Evolutionary conservation across 1,140 invertebrate genomes (phyloP).

Genomic region (Drosophila prosaltans): DNA sequence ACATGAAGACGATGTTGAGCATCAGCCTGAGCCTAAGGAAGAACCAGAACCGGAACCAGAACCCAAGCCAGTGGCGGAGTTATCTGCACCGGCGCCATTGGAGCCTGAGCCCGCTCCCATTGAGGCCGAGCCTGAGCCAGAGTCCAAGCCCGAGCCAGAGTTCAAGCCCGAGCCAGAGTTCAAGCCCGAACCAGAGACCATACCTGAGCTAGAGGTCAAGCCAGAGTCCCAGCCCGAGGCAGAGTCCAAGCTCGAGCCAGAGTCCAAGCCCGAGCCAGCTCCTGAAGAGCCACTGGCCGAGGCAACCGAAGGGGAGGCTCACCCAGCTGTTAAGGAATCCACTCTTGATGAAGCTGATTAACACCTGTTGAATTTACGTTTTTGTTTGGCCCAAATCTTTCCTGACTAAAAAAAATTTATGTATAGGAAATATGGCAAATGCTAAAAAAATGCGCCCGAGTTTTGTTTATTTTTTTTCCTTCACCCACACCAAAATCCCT

Average conservation of each 20-base stretch:
- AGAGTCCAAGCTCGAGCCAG: constrained; percentile 29
- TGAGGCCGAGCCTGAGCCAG: not conserved
- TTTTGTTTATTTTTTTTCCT: constrained; percentile 24
- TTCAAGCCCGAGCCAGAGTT: too few species aligned
- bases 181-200: constrained; percentile 63
- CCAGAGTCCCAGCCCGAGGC: not conserved
- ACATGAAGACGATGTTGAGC: constrained; percentile 54
- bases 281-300: not conserved
- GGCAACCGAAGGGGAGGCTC: constrained; percentile 17
- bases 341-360: constrained; percentile 26
- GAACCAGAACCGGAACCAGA: constrained; percentile 65
- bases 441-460: constrained; percentile 27
- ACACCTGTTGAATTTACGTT: constrained; percentile 62
- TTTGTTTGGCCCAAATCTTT: constrained; percentile 42
- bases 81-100: not conserved
- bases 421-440: constrained; percentile 46
- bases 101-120: too few species aligned
- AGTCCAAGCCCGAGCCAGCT: constrained; percentile 59
- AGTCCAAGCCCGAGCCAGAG: constrained; percentile 7
- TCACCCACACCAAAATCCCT: not conserved
- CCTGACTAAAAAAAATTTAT: constrained; percentile 29
- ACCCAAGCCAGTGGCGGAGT: not conserved
- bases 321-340: constrained; percentile 19
- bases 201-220: constrained; percentile 33
- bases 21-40: constrained; percentile 21